Percentiles rank a stretch among this genome's conserved stretches.
Conservation (phyloP, 1,140 invertebrate genomes). For the Bombus breviceps region DNA sequence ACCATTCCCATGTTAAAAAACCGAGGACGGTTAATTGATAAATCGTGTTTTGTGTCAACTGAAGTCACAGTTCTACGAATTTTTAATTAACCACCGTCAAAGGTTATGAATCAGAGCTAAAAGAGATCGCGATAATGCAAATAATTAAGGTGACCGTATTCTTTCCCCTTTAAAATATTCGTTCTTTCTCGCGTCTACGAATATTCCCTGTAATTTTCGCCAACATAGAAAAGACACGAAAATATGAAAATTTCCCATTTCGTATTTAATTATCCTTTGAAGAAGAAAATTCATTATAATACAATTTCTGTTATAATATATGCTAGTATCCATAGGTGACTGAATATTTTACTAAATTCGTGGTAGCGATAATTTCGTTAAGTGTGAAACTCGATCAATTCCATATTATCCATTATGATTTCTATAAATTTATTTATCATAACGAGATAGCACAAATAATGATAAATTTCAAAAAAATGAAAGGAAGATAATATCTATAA, state of each 20-base stretch:
- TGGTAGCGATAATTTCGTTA: too few species aligned
- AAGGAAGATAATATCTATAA: too few species aligned
- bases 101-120: constrained; percentile 39
- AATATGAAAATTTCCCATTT: too few species aligned
- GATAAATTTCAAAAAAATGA: too few species aligned
- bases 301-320: neutral
- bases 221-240: neutral
- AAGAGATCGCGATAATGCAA: constrained; percentile 4
- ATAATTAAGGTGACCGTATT: constrained; percentile 30
- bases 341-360: too few species aligned
- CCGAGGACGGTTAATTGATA: constrained; percentile 30
- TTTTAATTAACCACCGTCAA: constrained; percentile 50
- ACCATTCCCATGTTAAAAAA: constrained; percentile 52
- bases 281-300: neutral
- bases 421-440: too few species aligned
- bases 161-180: neutral
- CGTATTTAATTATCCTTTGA: neutral
- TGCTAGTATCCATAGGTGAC: too few species aligned
- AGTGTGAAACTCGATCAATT: too few species aligned
- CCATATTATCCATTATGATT: too few species aligned
- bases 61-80: constrained; percentile 51
- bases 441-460: too few species aligned
- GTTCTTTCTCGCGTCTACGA: neutral
- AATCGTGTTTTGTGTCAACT: constrained; percentile 51
- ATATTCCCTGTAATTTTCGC: constrained; percentile 15